phyloP scores from a whole-genome alignment of 2,113 vertebrate genomes.

The Lichenostomus cassidix region DNA sequence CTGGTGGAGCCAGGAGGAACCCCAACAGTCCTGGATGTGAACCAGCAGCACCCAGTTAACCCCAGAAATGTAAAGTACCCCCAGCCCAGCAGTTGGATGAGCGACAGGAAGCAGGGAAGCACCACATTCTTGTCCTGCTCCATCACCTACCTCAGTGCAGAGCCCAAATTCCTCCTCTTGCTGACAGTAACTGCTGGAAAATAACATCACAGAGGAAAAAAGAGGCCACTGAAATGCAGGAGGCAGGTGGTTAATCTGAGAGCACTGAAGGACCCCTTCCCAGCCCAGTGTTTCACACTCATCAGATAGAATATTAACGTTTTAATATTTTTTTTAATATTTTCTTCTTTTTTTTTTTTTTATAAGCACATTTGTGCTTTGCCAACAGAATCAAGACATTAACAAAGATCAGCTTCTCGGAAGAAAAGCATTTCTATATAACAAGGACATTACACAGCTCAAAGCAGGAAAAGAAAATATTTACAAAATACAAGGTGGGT shows the following conservation, averaged over 20 bases:
- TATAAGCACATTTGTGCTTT: conserved; percentile 81
- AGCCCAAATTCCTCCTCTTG: neutral
- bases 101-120: neutral
- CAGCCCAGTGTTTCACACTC: neutral
- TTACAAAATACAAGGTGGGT: conserved; percentile 83
- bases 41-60: fast-evolving
- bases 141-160: fast-evolving
- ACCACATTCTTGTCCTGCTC: neutral
- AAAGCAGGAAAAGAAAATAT: conserved; percentile 85
- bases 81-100: neutral
- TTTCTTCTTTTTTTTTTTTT: conserved; percentile 71
- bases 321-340: conserved; percentile 74
- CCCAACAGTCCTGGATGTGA: fast-evolving
- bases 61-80: fast-evolving
- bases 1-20: neutral
- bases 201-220: too few relatives aligned
- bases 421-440: conserved; percentile 84
- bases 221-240: fast-evolving
- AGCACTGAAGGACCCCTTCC: neutral
- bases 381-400: conserved; percentile 83
- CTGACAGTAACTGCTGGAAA: neutral
- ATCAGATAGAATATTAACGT: neutral
- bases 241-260: neutral
- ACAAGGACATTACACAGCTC: conserved; percentile 83
- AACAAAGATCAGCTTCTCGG: conserved; percentile 82